Evolutionary conservation across 2,888 invertebrate species (phyloP).

Genomic region (Osmoderma eremita): DNA sequence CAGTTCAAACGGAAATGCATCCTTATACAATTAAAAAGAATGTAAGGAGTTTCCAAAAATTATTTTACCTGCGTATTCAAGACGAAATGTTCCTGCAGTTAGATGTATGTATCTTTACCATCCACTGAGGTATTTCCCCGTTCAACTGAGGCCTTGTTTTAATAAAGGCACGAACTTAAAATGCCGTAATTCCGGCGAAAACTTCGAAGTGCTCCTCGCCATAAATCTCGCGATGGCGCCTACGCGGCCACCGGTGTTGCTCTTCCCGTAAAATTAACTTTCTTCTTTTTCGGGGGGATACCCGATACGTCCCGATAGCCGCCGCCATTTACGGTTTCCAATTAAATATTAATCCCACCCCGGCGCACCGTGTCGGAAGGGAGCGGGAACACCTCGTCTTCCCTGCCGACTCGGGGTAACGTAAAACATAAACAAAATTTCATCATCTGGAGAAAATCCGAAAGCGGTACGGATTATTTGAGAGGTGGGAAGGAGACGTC

Average conservation of each 20-base stretch:
- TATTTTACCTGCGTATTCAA: too few species aligned
- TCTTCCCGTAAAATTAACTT: constrained; percentile 15
- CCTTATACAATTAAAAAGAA: too few species aligned
- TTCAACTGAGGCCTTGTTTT: not conserved
- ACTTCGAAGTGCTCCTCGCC: constrained; percentile 12
- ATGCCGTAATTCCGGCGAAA: not conserved
- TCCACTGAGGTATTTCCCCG: too few species aligned
- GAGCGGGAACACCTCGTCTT: too few species aligned
- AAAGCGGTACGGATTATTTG: constrained; percentile 1
- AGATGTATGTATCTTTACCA: too few species aligned
- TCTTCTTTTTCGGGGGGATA: not conserved
- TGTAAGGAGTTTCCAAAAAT: too few species aligned
- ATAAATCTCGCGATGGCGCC: constrained; percentile 17
- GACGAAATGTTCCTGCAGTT: too few species aligned
- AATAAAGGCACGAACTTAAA: not conserved
- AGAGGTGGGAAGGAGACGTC: too few species aligned
- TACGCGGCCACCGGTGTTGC: too few species aligned
- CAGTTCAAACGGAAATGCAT: too few species aligned
- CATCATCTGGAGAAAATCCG: constrained; percentile 18
- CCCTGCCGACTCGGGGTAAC: too few species aligned
- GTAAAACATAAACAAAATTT: constrained; percentile 36
- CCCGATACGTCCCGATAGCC: constrained; percentile 20
- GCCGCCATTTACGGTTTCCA: constrained; percentile 18
- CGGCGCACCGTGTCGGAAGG: not conserved
- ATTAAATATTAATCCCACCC: constrained; percentile 34